Evolutionary conservation across 2,888 invertebrate genomes (phyloP).

Genomic region (Drosophila fulvimacula): DNA sequence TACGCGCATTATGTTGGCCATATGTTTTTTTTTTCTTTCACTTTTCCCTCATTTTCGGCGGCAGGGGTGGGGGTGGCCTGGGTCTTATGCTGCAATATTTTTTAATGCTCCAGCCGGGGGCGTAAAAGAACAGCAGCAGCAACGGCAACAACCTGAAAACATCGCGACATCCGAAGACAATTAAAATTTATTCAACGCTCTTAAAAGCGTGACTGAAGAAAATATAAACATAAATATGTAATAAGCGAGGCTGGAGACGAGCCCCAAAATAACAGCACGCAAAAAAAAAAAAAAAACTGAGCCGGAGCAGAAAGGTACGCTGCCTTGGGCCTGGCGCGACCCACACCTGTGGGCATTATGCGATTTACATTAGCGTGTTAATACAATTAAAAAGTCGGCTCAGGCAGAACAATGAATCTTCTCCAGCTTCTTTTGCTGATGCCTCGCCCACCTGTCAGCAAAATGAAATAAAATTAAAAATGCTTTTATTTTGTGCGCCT

Average conservation of each 20-base stretch:
- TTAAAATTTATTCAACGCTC: conserved; percentile 76
- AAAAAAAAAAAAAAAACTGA: too few relatives aligned
- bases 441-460: conserved; percentile 38
- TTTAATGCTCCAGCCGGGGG: conserved; percentile 69
- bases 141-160: conserved; percentile 36
- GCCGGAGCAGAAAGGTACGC: neutral
- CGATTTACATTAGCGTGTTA: conserved; percentile 79
- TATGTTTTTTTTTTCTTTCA: conserved; percentile 35
- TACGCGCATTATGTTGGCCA: conserved; percentile 58
- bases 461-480: conserved; percentile 68
- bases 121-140: conserved; percentile 31
- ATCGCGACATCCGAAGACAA: conserved; percentile 74
- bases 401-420: conserved; percentile 61
- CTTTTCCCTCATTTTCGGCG: conserved; percentile 4
- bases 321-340: neutral
- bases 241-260: conserved; percentile 60
- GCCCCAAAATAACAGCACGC: neutral
- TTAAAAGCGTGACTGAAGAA: conserved; percentile 54
- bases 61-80: neutral
- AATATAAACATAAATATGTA: conserved; percentile 73
- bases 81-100: conserved; percentile 55
- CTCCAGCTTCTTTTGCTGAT: neutral
- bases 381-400: conserved; percentile 78
- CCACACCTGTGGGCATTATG: conserved; percentile 52
- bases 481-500: conserved; percentile 53